A percentile compares a stretch with the other conserved stretches of the same genome.
These are phyloP conservation scores for Polypterus bichir DNA, from an alignment of 2,113 vertebrate genomes.

Conservation along the genomic window DNA sequence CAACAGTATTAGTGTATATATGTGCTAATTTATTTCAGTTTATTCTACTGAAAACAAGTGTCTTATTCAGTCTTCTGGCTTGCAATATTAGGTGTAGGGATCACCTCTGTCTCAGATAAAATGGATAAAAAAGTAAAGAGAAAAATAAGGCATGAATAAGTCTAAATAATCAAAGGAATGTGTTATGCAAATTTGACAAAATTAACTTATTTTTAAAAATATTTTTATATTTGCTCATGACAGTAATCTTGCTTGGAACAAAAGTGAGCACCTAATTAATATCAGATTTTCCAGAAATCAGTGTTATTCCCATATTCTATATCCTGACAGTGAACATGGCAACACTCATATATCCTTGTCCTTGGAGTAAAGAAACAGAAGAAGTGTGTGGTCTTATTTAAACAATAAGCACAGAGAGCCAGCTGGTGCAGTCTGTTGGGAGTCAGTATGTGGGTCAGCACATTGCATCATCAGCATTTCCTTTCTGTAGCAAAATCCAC, in stretches of 20 bases:
- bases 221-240: too few relatives aligned
- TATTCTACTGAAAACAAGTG: too few relatives aligned
- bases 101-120: too few relatives aligned
- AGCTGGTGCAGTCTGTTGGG: constrained; percentile 57
- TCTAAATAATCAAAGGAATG: too few relatives aligned
- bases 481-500: constrained; percentile 38
- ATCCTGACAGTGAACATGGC: constrained; percentile 13
- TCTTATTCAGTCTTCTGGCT: too few relatives aligned
- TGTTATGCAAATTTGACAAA: too few relatives aligned
- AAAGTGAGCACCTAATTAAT: background rate
- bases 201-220: too few relatives aligned
- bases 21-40: too few relatives aligned
- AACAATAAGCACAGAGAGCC: constrained; percentile 31
- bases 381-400: constrained; percentile 27
- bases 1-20: too few relatives aligned
- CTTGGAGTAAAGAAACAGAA: constrained; percentile 25
- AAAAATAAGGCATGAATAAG: too few relatives aligned
- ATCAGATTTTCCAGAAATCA: background rate
- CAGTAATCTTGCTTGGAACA: background rate
- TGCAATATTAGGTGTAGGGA: too few relatives aligned
- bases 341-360: constrained; percentile 28
- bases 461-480: constrained; percentile 67
- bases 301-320: background rate
- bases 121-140: too few relatives aligned
- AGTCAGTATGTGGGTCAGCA: constrained; percentile 73